A percentile compares a stretch with the other conserved stretches of the same genome.
phyloP scores from a whole-genome alignment of 2,888 invertebrate species.

The Halictus ligatus region DNA sequence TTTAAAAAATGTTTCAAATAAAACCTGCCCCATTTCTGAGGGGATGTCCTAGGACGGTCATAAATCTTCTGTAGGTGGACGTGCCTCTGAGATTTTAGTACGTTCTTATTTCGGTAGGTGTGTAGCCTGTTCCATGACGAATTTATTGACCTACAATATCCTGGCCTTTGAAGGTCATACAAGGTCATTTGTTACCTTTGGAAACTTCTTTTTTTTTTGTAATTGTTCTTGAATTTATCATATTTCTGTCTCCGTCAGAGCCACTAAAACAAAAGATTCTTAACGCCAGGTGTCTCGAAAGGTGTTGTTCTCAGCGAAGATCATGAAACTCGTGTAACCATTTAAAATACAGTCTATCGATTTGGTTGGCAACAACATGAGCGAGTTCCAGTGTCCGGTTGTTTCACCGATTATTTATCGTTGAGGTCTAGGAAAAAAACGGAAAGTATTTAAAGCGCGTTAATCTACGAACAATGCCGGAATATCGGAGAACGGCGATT shows the following conservation, averaged over 20 bases:
- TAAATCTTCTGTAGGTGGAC: too few species aligned
- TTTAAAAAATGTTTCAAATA: too few species aligned
- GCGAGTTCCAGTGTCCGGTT: constrained; percentile 45
- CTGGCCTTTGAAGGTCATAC: too few species aligned
- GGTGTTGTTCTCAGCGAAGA: neutral
- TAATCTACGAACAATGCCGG: constrained; percentile 38
- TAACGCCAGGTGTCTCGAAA: neutral
- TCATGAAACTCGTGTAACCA: neutral
- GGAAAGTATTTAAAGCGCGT: constrained; percentile 56
- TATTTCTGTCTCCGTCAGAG: neutral
- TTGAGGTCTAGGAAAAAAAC: constrained; percentile 4
- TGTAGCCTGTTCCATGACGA: too few species aligned
- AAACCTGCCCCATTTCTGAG: too few species aligned
- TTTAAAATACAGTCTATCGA: constrained; percentile 68
- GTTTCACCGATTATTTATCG: constrained; percentile 43
- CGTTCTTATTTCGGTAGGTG: too few species aligned
- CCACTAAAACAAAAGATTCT: neutral
- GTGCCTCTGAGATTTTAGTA: too few species aligned
- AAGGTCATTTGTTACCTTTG: too few species aligned
- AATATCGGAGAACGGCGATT: constrained; percentile 41
- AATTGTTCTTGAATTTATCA: too few species aligned
- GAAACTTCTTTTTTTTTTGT: too few species aligned
- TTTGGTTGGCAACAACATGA: constrained; percentile 69
- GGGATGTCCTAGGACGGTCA: too few species aligned
- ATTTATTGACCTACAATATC: too few species aligned